Percentiles rank a stretch among this genome's conserved stretches.
phyloP scores from a whole-genome alignment of 2,113 vertebrate species.

The Anguilla japonica region DNA sequence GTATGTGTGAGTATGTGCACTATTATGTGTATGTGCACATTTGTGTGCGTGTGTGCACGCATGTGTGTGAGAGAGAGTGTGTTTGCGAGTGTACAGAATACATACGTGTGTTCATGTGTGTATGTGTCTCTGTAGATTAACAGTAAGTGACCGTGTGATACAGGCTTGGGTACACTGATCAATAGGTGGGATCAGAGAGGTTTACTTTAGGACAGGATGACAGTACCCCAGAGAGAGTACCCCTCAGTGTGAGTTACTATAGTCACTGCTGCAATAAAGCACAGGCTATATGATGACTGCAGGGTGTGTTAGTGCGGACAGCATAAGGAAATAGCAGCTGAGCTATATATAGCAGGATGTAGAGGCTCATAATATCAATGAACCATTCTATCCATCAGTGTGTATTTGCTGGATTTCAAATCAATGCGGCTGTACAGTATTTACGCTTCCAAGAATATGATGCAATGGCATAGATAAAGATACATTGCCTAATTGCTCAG shows the following conservation, averaged over 20 bases:
- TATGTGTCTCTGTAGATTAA: slow-evolving; percentile 17
- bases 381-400: background rate
- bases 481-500: background rate
- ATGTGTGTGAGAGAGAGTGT: slow-evolving; percentile 15
- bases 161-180: background rate
- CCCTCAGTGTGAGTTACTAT: background rate
- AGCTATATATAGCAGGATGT: background rate
- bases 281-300: background rate
- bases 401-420: background rate
- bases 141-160: background rate
- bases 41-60: slow-evolving; percentile 14
- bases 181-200: background rate
- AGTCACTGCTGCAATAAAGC: background rate
- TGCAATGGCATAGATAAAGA: background rate
- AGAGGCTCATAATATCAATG: background rate
- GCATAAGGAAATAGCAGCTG: background rate
- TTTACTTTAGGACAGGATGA: background rate
- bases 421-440: background rate
- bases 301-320: background rate
- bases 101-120: background rate
- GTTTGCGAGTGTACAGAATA: slow-evolving; percentile 16
- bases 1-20: background rate
- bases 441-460: background rate
- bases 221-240: background rate
- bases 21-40: background rate